These are phyloP conservation scores for Motacilla tschutschensis DNA, from an alignment of 2,113 vertebrate species.

Conservation along the genomic window DNA sequence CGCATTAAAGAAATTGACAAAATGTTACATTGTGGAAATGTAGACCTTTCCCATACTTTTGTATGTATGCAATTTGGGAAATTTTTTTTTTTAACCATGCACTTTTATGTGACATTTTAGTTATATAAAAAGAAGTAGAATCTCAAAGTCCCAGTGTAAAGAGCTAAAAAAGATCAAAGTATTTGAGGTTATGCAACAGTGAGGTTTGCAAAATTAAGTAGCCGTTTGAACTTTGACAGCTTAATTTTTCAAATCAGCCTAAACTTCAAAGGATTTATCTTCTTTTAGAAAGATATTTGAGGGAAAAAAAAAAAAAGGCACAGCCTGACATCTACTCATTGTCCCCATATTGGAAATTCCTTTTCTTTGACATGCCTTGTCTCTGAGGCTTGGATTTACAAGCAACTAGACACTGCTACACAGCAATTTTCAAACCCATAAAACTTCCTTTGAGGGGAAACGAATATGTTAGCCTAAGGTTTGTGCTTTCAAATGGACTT, in stretches of 20 bases:
- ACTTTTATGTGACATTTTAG: not conserved
- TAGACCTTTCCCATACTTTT: not conserved
- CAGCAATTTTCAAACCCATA: conserved; percentile 5
- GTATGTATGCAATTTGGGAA: not conserved
- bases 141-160: not conserved
- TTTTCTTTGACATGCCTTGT: conserved; percentile 3
- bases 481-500: conserved; percentile 14
- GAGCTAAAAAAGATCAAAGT: conserved; percentile 57
- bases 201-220: conserved; percentile 38
- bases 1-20: not conserved
- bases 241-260: conserved; percentile 45
- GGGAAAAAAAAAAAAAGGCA: not conserved
- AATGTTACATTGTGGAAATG: not conserved
- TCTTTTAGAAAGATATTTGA: conserved; percentile 6
- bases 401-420: not conserved
- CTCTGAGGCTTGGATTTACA: conserved; percentile 35
- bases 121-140: not conserved
- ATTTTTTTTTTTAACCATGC: not conserved
- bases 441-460: not conserved
- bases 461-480: not conserved
- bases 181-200: not conserved
- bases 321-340: conserved; percentile 29
- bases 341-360: not conserved
- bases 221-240: conserved; percentile 24
- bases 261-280: conserved; percentile 50